Base-by-base conservation (phyloP, 2,113 vertebrate genomes). In the Acinonyx jubatus region DNA sequence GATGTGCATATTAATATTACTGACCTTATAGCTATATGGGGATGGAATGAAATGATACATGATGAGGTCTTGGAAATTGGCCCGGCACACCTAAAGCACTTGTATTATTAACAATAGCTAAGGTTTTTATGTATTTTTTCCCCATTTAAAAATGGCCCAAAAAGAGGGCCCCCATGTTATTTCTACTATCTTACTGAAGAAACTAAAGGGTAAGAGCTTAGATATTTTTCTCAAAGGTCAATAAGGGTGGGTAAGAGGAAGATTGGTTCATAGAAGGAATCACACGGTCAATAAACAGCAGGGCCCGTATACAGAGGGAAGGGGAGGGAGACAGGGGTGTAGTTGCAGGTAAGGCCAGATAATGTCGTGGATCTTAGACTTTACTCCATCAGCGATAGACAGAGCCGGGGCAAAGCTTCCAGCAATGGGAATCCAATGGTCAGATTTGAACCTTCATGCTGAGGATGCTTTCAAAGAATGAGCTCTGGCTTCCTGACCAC, bases 241-340 rank as follows among this genome's bases (percentile, higher is more conserved):
- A 50, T n/a, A 76, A 73, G 23, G 18, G 69, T 33, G 16, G 38
- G 5, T 48, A 73, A 65, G 15, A 73, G 19, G 69, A 41, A 55
- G 41, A 52, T 4, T 4, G 11, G 57, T 1, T 4, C 74, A 50
- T 6, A 27, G 65, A 65, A 52, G 82, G 55, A 18, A 16, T 29
- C 5, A 15, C 21, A 18, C 2, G 4, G 66, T 74, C 36, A 3
- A 25, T 5, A 33, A 4, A 38, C 0, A 61, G 15, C 7, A 61
- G 50, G 4, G 18, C 29, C 4, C 5, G 23, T 12, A 29, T 29
- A 25, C 27, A 50, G 2, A n/a, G 18, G 19, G 16, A 16, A 27
- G 4, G 13, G 14, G 48, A 55, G 36, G 10, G 16, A 45, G 4
- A 0, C 0, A 4, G 55, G 18, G 45, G 27, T 9, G 13, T 9